These are phyloP conservation scores for Mastomys coucha DNA, from an alignment of 2,113 vertebrate genomes.

Conservation along the genomic window DNA sequence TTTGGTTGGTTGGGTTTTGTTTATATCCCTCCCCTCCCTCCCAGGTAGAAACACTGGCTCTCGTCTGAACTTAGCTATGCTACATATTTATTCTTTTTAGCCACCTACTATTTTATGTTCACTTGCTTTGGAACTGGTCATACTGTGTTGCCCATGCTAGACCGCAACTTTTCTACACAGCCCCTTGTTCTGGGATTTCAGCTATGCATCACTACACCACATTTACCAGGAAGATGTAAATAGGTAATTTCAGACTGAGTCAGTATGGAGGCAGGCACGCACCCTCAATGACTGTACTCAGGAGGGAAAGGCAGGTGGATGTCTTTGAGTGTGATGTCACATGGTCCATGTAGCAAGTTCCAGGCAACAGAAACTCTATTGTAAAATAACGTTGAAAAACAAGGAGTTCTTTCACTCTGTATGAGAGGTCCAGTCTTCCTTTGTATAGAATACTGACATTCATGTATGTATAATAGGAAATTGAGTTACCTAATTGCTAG, in stretches of 20 bases:
- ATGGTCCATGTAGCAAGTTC: too few species aligned
- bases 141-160: neutral
- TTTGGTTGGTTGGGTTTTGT: too few species aligned
- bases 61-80: neutral
- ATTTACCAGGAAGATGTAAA: neutral
- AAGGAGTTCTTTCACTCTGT: neutral
- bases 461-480: conserved; percentile 29
- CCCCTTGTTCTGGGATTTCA: neutral
- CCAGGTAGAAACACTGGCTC: neutral
- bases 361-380: neutral
- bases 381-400: neutral
- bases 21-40: neutral
- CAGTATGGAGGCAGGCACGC: neutral
- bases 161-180: neutral
- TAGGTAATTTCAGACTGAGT: neutral
- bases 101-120: neutral
- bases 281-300: neutral
- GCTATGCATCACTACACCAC: fast-evolving
- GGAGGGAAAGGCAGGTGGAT: neutral
- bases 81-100: neutral
- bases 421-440: neutral
- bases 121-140: neutral
- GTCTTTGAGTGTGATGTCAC: neutral
- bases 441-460: neutral
- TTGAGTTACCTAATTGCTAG: neutral